Conservation (phyloP, 2,888 invertebrate genomes). For the Phania funesta region DNA sequence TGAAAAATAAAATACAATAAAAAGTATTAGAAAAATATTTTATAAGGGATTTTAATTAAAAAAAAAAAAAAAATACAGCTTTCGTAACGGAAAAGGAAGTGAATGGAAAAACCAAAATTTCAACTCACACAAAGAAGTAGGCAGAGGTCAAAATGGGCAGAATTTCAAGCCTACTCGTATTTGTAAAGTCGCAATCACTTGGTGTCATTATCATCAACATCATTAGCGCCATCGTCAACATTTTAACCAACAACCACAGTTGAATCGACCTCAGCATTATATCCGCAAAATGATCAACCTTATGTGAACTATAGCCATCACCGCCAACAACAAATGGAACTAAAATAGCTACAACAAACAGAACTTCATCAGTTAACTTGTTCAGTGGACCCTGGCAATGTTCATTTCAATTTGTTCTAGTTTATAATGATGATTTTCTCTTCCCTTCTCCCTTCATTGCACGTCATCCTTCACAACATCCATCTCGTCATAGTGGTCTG, state of each 20-base stretch:
- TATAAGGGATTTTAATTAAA: conserved; percentile 45
- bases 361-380: not conserved
- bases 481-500: conserved; percentile 37
- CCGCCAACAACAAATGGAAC: not conserved
- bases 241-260: not conserved
- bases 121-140: conserved; percentile 7
- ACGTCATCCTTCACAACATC: not conserved
- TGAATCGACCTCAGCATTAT: conserved; percentile 16
- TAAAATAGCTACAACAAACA: not conserved
- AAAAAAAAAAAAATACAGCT: not conserved
- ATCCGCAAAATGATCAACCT: conserved; percentile 62
- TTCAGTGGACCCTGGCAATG: conserved; percentile 31
- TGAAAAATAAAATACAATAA: conserved; percentile 21
- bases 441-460: conserved; percentile 5
- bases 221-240: conserved; percentile 15
- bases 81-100: conserved; percentile 27
- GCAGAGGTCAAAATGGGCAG: not conserved
- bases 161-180: conserved; percentile 42
- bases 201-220: not conserved
- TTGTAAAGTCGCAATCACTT: conserved; percentile 3
- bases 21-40: conserved; percentile 45
- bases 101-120: conserved; percentile 30
- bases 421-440: conserved; percentile 41
- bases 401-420: conserved; percentile 48
- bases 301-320: conserved; percentile 9